phyloP scores from a whole-genome alignment of 2,113 vertebrate species.

The Salvator merianae region DNA sequence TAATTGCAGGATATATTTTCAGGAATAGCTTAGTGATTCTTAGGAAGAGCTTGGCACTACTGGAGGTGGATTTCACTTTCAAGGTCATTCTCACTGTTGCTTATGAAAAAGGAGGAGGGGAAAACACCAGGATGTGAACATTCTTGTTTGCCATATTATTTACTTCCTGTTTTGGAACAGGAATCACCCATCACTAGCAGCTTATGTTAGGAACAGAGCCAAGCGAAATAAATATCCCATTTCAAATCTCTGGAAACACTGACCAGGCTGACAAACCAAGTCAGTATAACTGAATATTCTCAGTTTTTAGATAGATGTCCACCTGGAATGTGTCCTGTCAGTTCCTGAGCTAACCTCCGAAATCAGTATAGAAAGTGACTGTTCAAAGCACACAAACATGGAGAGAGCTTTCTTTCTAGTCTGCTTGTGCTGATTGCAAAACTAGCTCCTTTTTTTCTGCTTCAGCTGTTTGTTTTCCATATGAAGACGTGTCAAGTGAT shows the following conservation, averaged over 20 bases:
- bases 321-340: not conserved
- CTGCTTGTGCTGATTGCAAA: not conserved
- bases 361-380: not conserved
- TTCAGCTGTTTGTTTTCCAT: not conserved
- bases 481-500: not conserved
- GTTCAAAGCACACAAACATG: not conserved
- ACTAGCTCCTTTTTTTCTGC: not conserved
- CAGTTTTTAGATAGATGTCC: not conserved
- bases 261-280: not conserved
- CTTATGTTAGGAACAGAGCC: not conserved
- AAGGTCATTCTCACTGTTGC: slow-evolving; percentile 39
- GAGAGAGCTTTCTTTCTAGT: not conserved
- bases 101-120: too few species aligned
- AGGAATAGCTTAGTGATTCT: slow-evolving; percentile 39
- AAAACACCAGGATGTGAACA: not conserved
- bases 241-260: slow-evolving; percentile 16
- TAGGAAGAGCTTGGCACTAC: not conserved
- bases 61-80: not conserved
- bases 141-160: slow-evolving; percentile 31
- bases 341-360: not conserved
- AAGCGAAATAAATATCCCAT: not conserved
- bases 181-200: not conserved
- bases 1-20: slow-evolving; percentile 22
- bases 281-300: not conserved
- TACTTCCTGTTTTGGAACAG: slow-evolving; percentile 45